phyloP scores from a whole-genome alignment of 2,113 vertebrate species.

The Eclectus roratus region DNA sequence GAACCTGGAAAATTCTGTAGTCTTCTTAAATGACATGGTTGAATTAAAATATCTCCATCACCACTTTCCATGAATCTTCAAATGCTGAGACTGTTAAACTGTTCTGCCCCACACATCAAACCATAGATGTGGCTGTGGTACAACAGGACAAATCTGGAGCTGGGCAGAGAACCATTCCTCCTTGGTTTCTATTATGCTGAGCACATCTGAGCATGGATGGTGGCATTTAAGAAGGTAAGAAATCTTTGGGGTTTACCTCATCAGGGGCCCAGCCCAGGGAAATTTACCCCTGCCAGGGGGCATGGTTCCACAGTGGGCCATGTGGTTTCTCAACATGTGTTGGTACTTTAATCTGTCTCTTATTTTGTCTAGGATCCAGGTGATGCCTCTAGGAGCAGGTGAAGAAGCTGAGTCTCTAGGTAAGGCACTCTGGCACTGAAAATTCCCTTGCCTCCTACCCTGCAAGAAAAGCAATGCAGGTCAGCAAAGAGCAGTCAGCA shows the following conservation, averaged over 20 bases:
- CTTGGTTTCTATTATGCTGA: not conserved
- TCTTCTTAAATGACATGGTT: not conserved
- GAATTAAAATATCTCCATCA: not conserved
- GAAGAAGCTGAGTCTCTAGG: not conserved
- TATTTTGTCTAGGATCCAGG: not conserved
- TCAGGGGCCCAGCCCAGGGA: not conserved
- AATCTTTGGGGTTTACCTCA: not conserved
- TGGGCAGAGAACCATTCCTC: not conserved
- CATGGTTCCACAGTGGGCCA: not conserved
- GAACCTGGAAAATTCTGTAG: not conserved
- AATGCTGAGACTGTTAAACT: not conserved
- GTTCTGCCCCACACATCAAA: not conserved
- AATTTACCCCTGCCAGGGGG: not conserved
- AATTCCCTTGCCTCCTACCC: not conserved
- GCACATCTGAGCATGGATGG: not conserved
- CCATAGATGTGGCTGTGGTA: not conserved
- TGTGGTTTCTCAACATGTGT: not conserved
- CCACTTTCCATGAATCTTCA: not conserved
- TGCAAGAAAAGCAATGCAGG: not conserved
- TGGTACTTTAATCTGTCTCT: not conserved
- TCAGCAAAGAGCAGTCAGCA: not conserved
- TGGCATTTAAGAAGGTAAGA: constrained; percentile 9
- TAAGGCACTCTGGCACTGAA: not conserved
- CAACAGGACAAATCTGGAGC: not conserved
- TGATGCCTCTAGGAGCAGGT: not conserved